phyloP scores from a whole-genome alignment of 2,113 vertebrate species.

The Cairina moschata region DNA sequence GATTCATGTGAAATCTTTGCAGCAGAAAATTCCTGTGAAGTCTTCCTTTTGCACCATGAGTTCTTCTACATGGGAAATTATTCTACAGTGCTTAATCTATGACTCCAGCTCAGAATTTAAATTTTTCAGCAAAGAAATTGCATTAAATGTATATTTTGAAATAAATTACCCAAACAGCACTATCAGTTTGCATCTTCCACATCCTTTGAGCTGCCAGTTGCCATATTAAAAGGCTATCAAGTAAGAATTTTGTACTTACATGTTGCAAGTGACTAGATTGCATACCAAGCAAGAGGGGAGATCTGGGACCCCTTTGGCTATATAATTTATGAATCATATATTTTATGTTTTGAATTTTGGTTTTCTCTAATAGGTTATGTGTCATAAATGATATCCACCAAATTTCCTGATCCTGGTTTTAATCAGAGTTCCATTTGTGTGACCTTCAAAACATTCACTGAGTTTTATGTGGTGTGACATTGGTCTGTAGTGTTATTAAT shows the following conservation, averaged over 20 bases:
- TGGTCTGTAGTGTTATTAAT: neutral
- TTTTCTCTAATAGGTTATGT: neutral
- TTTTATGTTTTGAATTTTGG: neutral
- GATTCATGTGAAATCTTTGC: neutral
- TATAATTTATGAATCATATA: neutral
- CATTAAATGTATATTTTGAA: neutral
- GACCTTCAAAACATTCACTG: neutral
- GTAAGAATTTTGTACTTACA: neutral
- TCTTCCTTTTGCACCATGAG: neutral
- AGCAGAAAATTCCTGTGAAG: neutral
- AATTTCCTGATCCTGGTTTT: neutral
- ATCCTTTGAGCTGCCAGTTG: neutral
- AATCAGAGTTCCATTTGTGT: neutral
- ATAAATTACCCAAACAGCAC: neutral
- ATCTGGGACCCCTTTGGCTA: neutral
- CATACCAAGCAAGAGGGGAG: neutral
- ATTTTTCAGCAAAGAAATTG: neutral
- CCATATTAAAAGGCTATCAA: neutral
- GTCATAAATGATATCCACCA: neutral
- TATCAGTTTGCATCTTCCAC: neutral
- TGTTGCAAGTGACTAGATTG: neutral
- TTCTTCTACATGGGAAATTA: neutral
- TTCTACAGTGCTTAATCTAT: neutral
- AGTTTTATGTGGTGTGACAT: neutral
- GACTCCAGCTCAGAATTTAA: neutral